These are phyloP conservation scores for Baryphthengus martii DNA, from an alignment of 2,113 vertebrate species.

Conservation along the genomic window DNA sequence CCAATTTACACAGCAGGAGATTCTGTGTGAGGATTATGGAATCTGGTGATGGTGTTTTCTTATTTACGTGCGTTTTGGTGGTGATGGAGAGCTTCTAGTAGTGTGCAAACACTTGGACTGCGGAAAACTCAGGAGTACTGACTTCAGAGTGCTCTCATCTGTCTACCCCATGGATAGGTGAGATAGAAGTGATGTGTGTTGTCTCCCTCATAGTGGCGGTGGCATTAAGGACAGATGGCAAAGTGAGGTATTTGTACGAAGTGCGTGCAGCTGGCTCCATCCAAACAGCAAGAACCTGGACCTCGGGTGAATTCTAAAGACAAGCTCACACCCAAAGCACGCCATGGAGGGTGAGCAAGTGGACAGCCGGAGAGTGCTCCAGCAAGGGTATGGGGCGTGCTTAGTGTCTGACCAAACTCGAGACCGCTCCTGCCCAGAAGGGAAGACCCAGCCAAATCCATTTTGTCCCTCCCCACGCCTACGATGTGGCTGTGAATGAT, in stretches of 20 bases:
- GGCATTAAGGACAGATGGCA: not conserved
- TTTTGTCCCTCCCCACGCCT: not conserved
- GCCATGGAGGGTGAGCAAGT: not conserved
- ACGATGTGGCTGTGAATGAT: not conserved
- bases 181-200: not conserved
- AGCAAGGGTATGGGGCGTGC: not conserved
- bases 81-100: not conserved
- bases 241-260: not conserved
- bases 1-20: not conserved
- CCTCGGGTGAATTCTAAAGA: not conserved
- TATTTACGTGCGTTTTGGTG: not conserved
- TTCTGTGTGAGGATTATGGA: not conserved
- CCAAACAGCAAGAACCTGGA: not conserved
- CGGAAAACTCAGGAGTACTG: not conserved
- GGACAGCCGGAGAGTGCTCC: not conserved
- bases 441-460: not conserved
- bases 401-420: not conserved
- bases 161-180: not conserved
- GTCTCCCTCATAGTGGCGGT: not conserved
- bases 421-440: not conserved
- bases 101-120: not conserved
- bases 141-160: not conserved
- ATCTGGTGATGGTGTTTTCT: not conserved
- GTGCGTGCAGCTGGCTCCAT: not conserved
- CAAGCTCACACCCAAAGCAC: not conserved